Conservation (phyloP, 2,888 invertebrate species). For the Diaprepes abbreviatus region DNA sequence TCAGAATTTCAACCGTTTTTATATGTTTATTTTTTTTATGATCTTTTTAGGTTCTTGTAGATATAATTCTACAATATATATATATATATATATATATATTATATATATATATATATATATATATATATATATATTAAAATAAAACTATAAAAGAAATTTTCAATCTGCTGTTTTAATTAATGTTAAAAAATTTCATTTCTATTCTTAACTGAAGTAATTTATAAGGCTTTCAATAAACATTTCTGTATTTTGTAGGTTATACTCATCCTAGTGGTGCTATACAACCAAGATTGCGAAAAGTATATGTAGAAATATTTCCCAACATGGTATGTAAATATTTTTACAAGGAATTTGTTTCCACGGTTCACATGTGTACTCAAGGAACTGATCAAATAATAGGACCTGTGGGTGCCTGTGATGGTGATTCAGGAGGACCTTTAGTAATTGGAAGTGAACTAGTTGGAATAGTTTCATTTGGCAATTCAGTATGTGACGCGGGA, state of each 20-base stretch:
- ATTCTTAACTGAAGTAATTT: too few relatives aligned
- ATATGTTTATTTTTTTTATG: too few relatives aligned
- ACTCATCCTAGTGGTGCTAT: not conserved
- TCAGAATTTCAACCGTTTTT: too few relatives aligned
- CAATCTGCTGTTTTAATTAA: not conserved
- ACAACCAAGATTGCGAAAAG: constrained; percentile 11
- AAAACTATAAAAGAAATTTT: not conserved
- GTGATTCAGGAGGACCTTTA: constrained; percentile 12
- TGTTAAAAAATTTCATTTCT: too few relatives aligned
- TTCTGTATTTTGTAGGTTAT: constrained; percentile 23
- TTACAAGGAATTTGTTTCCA: not conserved
- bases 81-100: too few relatives aligned
- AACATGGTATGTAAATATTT: not conserved
- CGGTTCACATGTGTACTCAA: constrained; percentile 19
- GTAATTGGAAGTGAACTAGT: not conserved
- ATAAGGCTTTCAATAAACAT: too few relatives aligned
- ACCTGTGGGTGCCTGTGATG: not conserved
- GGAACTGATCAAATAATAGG: constrained; percentile 19
- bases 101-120: too few relatives aligned
- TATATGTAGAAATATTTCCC: constrained; percentile 6
- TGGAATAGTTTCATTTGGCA: not conserved
- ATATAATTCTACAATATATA: too few relatives aligned
- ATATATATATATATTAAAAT: too few relatives aligned
- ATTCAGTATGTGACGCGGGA: not conserved
- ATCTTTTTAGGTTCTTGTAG: too few relatives aligned